A percentile compares a stretch with the other conserved stretches of the same genome.
Evolutionary conservation across 2,113 vertebrate genomes (phyloP).

Genomic region (Etia nguti): DNA sequence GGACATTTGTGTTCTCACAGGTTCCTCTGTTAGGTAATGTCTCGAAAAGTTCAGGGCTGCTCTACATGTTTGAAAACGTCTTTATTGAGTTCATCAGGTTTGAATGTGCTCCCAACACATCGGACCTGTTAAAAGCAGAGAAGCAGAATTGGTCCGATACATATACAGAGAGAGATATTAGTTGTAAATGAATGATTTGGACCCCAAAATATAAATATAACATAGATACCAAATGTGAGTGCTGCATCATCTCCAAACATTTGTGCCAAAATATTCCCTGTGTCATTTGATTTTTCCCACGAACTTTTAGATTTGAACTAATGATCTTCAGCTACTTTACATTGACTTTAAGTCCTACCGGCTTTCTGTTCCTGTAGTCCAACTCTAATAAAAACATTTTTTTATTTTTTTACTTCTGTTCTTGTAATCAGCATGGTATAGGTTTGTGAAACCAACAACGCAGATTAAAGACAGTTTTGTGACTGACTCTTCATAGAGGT

Average conservation of each 20-base stretch:
- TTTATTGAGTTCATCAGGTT: background rate
- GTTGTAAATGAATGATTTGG: background rate
- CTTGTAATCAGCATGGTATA: conserved; percentile 1
- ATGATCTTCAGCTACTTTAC: background rate
- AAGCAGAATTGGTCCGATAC: accelerated
- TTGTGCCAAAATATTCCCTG: background rate
- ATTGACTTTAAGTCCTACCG: background rate
- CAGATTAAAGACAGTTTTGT: conserved; percentile 25
- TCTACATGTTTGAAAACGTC: background rate
- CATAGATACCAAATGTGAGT: background rate
- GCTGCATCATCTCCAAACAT: background rate
- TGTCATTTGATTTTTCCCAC: background rate
- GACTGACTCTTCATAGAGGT: conserved; percentile 8
- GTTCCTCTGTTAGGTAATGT: background rate
- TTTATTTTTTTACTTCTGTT: background rate
- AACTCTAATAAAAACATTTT: background rate
- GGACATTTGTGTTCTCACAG: background rate
- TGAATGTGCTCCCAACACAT: background rate
- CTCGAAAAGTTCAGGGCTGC: background rate
- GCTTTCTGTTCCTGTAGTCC: background rate
- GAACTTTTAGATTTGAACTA: background rate
- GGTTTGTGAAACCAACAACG: background rate
- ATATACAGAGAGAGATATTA: background rate
- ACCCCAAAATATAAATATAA: background rate
- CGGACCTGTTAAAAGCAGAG: background rate